phyloP scores from a whole-genome alignment of 2,888 invertebrate species.

The Drosophila anceps region DNA sequence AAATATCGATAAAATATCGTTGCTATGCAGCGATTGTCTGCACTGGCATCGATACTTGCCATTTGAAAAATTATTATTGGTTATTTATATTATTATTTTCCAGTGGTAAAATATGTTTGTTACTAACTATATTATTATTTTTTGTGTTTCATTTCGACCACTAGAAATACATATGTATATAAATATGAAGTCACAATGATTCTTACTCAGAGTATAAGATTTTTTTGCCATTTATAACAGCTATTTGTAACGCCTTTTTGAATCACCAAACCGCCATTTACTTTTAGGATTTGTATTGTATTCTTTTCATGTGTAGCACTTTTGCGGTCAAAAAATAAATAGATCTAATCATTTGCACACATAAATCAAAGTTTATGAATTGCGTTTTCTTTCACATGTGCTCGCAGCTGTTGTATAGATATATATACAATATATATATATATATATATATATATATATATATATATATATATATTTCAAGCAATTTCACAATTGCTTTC shows the following conservation, averaged over 20 bases:
- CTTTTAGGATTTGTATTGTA: not conserved
- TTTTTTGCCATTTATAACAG: not conserved
- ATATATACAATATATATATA: conserved; percentile 13
- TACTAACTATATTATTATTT: not conserved
- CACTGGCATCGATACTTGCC: conserved; percentile 1
- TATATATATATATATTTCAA: conserved; percentile 29
- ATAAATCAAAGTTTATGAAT: conserved; percentile 17
- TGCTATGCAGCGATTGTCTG: not conserved
- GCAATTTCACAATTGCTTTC: conserved; percentile 45
- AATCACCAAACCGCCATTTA: not conserved
- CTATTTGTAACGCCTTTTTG: not conserved
- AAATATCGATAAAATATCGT: conserved; percentile 8
- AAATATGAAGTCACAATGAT: too few species aligned
- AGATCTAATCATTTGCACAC: conserved; percentile 9
- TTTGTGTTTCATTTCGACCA: not conserved
- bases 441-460: conserved; percentile 14
- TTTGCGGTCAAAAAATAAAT: conserved; percentile 1
- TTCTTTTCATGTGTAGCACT: conserved; percentile 2
- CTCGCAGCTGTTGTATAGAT: conserved; percentile 48
- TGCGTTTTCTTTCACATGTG: conserved; percentile 41
- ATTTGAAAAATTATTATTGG: not conserved
- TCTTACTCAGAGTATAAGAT: not conserved
- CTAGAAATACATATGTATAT: not conserved
- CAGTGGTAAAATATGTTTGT: not conserved
- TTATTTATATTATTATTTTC: not conserved